These are phyloP conservation scores for Polypterus bichir DNA, from an alignment of 2,113 vertebrate genomes.

Conservation along the genomic window DNA sequence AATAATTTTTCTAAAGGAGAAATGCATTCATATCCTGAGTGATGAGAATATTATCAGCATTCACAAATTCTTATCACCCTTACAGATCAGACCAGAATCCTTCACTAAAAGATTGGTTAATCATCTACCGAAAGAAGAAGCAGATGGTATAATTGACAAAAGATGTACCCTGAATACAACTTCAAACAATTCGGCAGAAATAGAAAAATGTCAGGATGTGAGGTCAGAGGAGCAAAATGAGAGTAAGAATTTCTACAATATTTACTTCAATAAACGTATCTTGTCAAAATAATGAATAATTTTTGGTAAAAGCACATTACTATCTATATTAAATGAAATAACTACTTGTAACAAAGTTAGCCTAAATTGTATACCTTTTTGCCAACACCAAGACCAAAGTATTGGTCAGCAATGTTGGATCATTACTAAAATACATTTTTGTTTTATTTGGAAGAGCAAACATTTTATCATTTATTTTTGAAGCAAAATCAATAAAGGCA, in stretches of 20 bases:
- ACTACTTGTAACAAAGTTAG: no score
- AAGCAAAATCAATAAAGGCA: background rate
- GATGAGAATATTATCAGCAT: background rate
- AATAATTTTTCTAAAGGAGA: background rate
- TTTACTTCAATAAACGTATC: background rate
- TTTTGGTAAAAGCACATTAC: no score
- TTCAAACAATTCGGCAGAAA: conserved; percentile 26
- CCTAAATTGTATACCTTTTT: no score
- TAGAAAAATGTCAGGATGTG: conserved; percentile 13
- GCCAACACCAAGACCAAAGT: no score
- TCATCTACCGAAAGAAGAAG: conserved; percentile 14
- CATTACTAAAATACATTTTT: no score
- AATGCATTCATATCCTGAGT: background rate
- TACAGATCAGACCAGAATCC: conserved; percentile 32
- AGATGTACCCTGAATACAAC: conserved; percentile 15
- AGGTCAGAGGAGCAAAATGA: conserved; percentile 26
- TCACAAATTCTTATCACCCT: background rate
- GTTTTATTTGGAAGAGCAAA: background rate
- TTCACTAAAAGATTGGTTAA: conserved; percentile 12
- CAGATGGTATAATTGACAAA: conserved; percentile 9
- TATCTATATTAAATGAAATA: no score
- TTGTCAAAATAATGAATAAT: no score
- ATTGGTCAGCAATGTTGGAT: no score
- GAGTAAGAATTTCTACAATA: background rate
- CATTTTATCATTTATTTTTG: background rate